Evolutionary conservation across 2,797 vertebrate genomes (phyloP).

Genomic region (Scolopax bukidnonensis): DNA sequence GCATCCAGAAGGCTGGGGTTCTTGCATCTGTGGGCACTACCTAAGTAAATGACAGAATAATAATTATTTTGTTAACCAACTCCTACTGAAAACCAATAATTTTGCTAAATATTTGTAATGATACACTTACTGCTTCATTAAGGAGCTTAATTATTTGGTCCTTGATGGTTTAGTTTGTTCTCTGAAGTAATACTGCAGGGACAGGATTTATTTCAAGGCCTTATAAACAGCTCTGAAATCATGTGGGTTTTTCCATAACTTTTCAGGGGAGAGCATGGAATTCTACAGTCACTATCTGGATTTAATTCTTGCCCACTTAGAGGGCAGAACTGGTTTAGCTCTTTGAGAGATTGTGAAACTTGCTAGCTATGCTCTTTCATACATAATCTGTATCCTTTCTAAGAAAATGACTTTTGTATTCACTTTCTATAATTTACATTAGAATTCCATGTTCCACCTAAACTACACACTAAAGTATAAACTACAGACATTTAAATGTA

Average conservation of each 20-base stretch:
- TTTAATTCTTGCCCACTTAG: neutral
- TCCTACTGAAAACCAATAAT: neutral
- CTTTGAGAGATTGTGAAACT: neutral
- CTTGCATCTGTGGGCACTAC: neutral
- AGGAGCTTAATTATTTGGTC: constrained; percentile 20
- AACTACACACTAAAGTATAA: neutral
- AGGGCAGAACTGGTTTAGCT: neutral
- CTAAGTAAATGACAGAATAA: neutral
- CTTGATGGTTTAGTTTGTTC: neutral
- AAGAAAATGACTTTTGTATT: neutral
- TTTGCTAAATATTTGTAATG: neutral
- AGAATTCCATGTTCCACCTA: neutral
- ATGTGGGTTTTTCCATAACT: neutral
- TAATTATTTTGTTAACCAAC: neutral
- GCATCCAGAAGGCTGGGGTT: neutral
- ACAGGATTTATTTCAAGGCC: neutral
- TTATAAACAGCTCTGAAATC: neutral
- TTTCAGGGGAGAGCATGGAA: neutral
- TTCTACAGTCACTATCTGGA: neutral
- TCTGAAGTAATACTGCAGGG: neutral
- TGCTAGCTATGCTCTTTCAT: neutral
- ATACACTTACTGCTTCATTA: neutral
- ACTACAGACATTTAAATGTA: neutral
- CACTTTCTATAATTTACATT: neutral
- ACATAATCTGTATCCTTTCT: neutral